These are phyloP conservation scores for Clunio marinus DNA, from an alignment of 2,888 invertebrate species.

Conservation along the genomic window DNA sequence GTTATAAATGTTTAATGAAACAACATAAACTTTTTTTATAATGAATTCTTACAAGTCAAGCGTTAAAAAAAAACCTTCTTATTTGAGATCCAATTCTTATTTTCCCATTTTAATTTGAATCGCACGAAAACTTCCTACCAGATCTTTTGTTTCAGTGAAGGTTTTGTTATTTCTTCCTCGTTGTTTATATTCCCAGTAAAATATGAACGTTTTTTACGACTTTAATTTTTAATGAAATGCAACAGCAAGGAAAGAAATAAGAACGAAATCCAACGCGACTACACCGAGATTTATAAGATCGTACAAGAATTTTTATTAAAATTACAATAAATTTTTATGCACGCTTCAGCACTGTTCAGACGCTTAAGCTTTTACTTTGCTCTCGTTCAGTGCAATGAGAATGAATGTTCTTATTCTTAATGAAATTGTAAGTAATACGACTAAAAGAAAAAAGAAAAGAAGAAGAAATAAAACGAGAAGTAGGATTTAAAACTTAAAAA, in stretches of 20 bases:
- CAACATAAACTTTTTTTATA: no score
- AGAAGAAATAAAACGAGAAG: neutral
- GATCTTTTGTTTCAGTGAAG: conserved; percentile 10
- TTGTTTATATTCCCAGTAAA: conserved; percentile 17
- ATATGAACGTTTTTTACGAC: conserved; percentile 26
- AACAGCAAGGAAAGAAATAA: conserved; percentile 25
- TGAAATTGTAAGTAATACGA: conserved; percentile 17
- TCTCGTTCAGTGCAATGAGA: conserved; percentile 19
- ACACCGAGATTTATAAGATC: conserved; percentile 38
- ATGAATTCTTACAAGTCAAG: neutral
- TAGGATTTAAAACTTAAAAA: conserved; percentile 21
- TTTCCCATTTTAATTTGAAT: conserved; percentile 3
- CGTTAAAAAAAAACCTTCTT: no score
- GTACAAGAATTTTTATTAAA: conserved; percentile 39
- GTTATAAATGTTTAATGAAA: no score
- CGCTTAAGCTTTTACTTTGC: conserved; percentile 19
- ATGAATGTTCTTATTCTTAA: conserved; percentile 23
- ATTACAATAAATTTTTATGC: conserved; percentile 39
- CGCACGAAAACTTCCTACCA: conserved; percentile 20
- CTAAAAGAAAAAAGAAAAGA: neutral
- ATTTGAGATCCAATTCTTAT: no score
- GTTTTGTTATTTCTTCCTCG: neutral
- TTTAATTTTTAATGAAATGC: conserved; percentile 39
- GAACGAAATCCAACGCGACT: neutral
- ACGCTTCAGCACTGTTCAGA: conserved; percentile 14